A percentile compares a stretch with the other conserved stretches of the same genome.
phyloP scores from a whole-genome alignment of 2,888 invertebrate genomes.

The Lepidochitona cinerea region DNA sequence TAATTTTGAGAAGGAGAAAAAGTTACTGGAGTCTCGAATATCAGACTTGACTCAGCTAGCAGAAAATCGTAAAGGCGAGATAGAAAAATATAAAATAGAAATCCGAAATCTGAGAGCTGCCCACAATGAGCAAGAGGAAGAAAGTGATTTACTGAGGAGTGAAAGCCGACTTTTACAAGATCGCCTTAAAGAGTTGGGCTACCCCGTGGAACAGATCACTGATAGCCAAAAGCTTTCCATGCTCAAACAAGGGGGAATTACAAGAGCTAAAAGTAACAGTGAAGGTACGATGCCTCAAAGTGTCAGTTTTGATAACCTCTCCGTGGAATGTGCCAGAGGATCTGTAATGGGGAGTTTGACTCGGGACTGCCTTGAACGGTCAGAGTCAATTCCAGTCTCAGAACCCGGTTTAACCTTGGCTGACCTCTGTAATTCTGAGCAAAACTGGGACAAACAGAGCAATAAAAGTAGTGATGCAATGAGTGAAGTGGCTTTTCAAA shows the following conservation, averaged over 20 bases:
- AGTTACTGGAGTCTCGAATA: constrained; percentile 68
- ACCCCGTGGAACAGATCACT: constrained; percentile 69
- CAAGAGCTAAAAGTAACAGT: constrained; percentile 2
- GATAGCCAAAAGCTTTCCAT: constrained; percentile 71
- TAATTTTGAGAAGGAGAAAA: constrained; percentile 71
- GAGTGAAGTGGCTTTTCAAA: constrained; percentile 90
- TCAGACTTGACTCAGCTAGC: constrained; percentile 71
- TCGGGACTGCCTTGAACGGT: constrained; percentile 13
- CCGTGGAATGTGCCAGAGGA: constrained; percentile 43
- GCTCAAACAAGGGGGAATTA: constrained; percentile 44
- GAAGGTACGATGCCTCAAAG: constrained; percentile 39
- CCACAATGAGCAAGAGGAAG: constrained; percentile 54
- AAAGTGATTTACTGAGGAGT: constrained; percentile 61
- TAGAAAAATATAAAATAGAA: constrained; percentile 72
- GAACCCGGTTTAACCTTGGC: constrained; percentile 57
- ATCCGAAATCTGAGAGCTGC: constrained; percentile 68
- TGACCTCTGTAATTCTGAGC: constrained; percentile 61
- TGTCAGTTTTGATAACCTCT: constrained; percentile 59
- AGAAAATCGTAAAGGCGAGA: constrained; percentile 72
- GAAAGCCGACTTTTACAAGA: constrained; percentile 69
- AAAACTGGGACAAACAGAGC: constrained; percentile 89
- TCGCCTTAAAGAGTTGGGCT: constrained; percentile 68
- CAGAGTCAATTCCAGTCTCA: constrained; percentile 53
- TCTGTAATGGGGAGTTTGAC: neutral
- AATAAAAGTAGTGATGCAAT: constrained; percentile 79